phyloP scores from a whole-genome alignment of 1,140 invertebrate species.

The Apis florea region DNA sequence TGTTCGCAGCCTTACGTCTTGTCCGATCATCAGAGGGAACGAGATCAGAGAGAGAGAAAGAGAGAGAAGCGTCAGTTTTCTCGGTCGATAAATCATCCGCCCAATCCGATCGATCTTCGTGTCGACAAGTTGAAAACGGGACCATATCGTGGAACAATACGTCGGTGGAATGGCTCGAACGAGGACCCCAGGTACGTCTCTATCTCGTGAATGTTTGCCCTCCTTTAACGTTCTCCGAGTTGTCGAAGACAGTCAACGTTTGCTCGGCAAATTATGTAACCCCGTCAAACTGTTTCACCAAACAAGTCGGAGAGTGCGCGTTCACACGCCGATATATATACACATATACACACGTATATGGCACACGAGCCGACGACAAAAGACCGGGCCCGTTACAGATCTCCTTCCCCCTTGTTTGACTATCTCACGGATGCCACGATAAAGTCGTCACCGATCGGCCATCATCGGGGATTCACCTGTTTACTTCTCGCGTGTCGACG shows the following conservation, averaged over 20 bases:
- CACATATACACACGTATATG: slow-evolving; percentile 43
- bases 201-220: slow-evolving; percentile 54
- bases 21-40: no score
- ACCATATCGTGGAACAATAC: slow-evolving; percentile 48
- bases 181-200: slow-evolving; percentile 12
- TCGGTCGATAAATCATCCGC: slow-evolving; percentile 44
- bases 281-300: slow-evolving; percentile 76
- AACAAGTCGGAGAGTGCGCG: slow-evolving; percentile 65
- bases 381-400: slow-evolving; percentile 71
- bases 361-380: slow-evolving; percentile 56
- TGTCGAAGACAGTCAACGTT: slow-evolving; percentile 75
- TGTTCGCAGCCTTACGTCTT: no score
- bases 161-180: not conserved
- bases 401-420: slow-evolving; percentile 71
- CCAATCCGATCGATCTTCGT: slow-evolving; percentile 56
- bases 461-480: slow-evolving; percentile 39
- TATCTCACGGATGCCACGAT: slow-evolving; percentile 74
- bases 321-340: slow-evolving; percentile 67
- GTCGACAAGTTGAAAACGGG: slow-evolving; percentile 21
- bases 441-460: slow-evolving; percentile 54
- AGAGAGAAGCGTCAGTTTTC: not conserved
- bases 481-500: not conserved
- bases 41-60: no score
- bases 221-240: slow-evolving; percentile 56
- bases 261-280: slow-evolving; percentile 75